Conservation (phyloP, 2,797 vertebrate genomes). For the Epinephelus malabaricus region DNA sequence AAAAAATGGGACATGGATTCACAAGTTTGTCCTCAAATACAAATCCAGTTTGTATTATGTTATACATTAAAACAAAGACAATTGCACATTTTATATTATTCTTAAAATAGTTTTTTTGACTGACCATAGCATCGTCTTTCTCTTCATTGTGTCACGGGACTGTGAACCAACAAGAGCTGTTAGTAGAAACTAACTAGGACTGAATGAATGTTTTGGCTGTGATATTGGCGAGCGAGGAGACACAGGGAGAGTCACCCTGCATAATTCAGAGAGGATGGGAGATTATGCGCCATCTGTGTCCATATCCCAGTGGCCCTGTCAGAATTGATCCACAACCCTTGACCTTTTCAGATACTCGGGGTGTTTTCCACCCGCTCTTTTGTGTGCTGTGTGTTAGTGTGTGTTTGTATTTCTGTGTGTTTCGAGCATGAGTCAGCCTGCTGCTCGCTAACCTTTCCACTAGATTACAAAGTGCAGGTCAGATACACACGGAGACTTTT, state of each 20-base stretch:
- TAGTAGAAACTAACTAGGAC: constrained; percentile 47
- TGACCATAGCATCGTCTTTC: neutral
- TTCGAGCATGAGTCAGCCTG: constrained; percentile 69
- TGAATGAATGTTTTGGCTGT: constrained; percentile 61
- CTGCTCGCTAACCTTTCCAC: constrained; percentile 76
- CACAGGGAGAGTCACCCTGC: constrained; percentile 47
- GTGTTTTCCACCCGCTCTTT: constrained; percentile 59
- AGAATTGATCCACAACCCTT: constrained; percentile 81
- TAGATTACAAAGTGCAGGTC: constrained; percentile 68
- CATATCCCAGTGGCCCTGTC: constrained; percentile 77
- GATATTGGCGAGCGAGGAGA: constrained; percentile 51
- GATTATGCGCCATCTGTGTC: constrained; percentile 82
- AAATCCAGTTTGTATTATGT: neutral
- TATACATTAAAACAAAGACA: neutral
- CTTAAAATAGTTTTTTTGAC: neutral
- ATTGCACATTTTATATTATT: neutral
- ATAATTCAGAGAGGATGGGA: constrained; percentile 78
- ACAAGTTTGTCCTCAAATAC: neutral
- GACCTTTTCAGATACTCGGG: constrained; percentile 72
- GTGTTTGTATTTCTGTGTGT: constrained; percentile 58
- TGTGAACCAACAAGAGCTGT: constrained; percentile 38
- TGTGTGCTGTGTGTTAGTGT: constrained; percentile 41
- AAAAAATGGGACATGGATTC: neutral
- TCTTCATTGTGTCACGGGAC: neutral
- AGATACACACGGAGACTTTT: constrained; percentile 36